A percentile compares a stretch with the other conserved stretches of the same genome.
These are phyloP conservation scores for Chlamydotis undulata DNA, from an alignment of 2,113 vertebrate genomes.

Conservation along the genomic window DNA sequence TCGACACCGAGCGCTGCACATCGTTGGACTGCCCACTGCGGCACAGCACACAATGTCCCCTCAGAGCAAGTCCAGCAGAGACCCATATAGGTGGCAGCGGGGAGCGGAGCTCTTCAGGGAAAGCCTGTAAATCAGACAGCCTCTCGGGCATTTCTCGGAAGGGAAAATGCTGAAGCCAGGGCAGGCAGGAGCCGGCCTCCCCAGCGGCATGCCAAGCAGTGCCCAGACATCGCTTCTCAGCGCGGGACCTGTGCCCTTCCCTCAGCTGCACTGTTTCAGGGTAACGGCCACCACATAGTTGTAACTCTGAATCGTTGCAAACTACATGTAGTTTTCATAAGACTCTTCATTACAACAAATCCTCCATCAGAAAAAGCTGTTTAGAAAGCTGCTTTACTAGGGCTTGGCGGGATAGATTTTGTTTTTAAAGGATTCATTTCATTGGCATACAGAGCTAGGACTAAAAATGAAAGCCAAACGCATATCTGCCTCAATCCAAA, in stretches of 20 bases:
- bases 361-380: background rate
- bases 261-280: background rate
- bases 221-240: too few species aligned
- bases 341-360: background rate
- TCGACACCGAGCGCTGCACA: accelerated
- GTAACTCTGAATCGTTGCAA: background rate
- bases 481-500: background rate
- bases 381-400: background rate
- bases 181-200: background rate
- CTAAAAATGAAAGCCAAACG: background rate
- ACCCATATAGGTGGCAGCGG: accelerated
- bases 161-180: accelerated
- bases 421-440: background rate
- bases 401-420: background rate
- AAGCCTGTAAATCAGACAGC: accelerated
- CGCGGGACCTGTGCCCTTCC: background rate
- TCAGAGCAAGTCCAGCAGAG: accelerated
- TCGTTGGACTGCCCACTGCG: accelerated
- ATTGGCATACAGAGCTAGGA: background rate
- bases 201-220: too few species aligned
- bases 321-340: background rate
- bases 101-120: background rate
- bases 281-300: accelerated
- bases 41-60: background rate
- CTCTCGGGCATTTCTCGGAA: accelerated